A percentile compares a stretch with the other conserved stretches of the same genome.
Conservation (phyloP, 2,113 vertebrate species). For the Gnathonemus echidnorhynchus region DNA sequence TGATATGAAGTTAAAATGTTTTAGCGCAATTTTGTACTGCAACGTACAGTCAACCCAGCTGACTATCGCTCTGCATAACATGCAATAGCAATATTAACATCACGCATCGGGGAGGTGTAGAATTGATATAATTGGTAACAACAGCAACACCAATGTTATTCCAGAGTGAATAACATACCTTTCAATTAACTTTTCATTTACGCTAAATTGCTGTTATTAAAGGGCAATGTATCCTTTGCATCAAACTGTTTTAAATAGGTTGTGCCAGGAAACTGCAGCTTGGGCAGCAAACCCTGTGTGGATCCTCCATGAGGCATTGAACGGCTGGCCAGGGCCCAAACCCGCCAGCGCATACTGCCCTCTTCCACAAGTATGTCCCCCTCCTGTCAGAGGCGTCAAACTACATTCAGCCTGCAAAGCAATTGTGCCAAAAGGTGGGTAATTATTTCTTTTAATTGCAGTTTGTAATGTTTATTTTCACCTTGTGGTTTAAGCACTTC, state of each 20-base stretch:
- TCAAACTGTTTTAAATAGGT: background rate
- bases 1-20: background rate
- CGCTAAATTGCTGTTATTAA: background rate
- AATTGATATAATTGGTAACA: too few relatives aligned
- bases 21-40: background rate
- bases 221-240: background rate
- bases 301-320: background rate
- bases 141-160: background rate
- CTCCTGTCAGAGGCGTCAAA: constrained; percentile 8
- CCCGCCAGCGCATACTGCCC: background rate
- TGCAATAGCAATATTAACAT: too few relatives aligned
- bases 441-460: constrained; percentile 20
- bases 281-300: background rate
- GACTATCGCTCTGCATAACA: too few relatives aligned
- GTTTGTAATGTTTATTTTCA: constrained; percentile 8
- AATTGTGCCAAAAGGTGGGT: constrained; percentile 27
- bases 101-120: too few relatives aligned
- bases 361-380: background rate
- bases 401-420: constrained; percentile 10
- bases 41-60: background rate
- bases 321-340: background rate
- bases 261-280: background rate
- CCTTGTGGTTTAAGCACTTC: background rate
- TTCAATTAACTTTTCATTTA: background rate
- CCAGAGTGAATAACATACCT: background rate